Conservation (phyloP, 2,888 invertebrate genomes). For the Sericinus montela region DNA sequence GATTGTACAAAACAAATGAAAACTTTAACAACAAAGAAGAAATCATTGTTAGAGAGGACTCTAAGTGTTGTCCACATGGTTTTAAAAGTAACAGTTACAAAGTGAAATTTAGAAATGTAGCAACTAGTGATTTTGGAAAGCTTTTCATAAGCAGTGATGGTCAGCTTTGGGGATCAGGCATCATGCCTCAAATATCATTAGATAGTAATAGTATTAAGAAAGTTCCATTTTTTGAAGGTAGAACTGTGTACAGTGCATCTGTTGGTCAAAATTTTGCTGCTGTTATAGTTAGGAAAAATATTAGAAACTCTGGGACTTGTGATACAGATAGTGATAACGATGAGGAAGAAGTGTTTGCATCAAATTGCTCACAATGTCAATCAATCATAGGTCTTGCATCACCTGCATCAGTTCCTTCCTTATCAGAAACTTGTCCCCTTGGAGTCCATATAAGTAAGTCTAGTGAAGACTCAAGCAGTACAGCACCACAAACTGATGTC, state of each 20-base stretch:
- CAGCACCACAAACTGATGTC: conserved; percentile 77
- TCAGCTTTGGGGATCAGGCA: conserved; percentile 84
- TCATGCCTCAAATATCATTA: conserved; percentile 83
- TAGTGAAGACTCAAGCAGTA: conserved; percentile 81
- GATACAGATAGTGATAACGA: conserved; percentile 81
- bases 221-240: conserved; percentile 83
- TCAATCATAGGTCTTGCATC: conserved; percentile 77
- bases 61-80: conserved; percentile 83
- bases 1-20: conserved; percentile 78
- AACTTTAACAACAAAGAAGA: conserved; percentile 79
- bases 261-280: conserved; percentile 89
- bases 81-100: conserved; percentile 81
- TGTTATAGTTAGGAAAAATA: conserved; percentile 83
- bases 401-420: conserved; percentile 79
- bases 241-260: conserved; percentile 83
- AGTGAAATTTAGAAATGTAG: conserved; percentile 81
- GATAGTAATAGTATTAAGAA: conserved; percentile 80
- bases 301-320: conserved; percentile 65
- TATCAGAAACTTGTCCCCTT: conserved; percentile 82
- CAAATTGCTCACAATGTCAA: conserved; percentile 83
- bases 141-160: conserved; percentile 83
- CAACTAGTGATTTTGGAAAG: conserved; percentile 80
- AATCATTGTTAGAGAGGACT: conserved; percentile 81
- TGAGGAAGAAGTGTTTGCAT: conserved; percentile 82
- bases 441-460: conserved; percentile 80